phyloP scores from a whole-genome alignment of 2,888 invertebrate genomes.

The Tiphia femorata region DNA sequence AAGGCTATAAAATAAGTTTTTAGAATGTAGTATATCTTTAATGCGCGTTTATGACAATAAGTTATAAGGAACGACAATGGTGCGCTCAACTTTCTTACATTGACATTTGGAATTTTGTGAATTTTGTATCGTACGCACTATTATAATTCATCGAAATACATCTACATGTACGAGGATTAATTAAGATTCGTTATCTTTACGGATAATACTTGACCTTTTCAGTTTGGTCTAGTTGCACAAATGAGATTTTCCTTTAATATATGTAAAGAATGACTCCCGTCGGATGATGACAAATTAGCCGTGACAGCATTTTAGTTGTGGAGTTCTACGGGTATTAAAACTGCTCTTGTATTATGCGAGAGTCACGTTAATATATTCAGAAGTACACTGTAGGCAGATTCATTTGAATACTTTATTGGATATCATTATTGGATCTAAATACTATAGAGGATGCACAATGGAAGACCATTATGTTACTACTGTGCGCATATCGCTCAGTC shows the following conservation, averaged over 20 bases:
- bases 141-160: no score
- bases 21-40: neutral
- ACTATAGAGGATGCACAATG: neutral
- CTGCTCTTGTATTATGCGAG: no score
- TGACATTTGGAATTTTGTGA: neutral
- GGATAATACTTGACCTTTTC: no score
- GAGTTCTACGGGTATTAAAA: neutral
- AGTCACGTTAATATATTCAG: conserved; percentile 9
- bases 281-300: conserved; percentile 41
- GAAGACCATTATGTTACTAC: no score
- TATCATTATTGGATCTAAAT: conserved; percentile 46
- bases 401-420: conserved; percentile 60
- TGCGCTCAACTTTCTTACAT: neutral
- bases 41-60: no score
- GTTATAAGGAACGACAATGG: no score
- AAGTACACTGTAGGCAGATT: conserved; percentile 15
- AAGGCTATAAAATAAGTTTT: conserved; percentile 66
- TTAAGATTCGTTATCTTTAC: no score
- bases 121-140: neutral
- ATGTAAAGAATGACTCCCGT: conserved; percentile 38
- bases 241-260: conserved; percentile 31
- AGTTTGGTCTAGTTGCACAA: conserved; percentile 28
- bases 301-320: conserved; percentile 33
- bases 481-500: neutral
- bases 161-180: no score